Evolutionary conservation across 2,888 invertebrate genomes (phyloP).

Genomic region (Catocala nupta): DNA sequence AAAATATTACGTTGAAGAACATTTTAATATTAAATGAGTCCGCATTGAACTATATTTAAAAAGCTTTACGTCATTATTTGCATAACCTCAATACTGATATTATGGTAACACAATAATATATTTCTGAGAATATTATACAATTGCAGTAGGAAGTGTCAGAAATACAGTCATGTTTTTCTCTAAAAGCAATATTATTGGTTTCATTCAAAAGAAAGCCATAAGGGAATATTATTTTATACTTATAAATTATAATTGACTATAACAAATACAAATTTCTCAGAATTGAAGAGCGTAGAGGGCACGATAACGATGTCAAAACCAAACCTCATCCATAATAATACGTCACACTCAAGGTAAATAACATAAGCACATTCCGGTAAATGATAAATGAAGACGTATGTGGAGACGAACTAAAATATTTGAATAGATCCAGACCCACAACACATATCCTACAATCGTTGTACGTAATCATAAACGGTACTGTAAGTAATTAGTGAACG

Average conservation of each 20-base stretch:
- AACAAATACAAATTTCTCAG: constrained; percentile 3
- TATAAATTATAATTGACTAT: not conserved
- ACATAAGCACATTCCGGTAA: constrained; percentile 12
- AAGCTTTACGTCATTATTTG: no score
- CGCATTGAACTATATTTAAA: not conserved
- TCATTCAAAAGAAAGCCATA: no score
- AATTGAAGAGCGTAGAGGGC: not conserved
- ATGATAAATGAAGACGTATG: constrained; percentile 42
- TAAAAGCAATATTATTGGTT: no score
- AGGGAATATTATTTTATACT: no score
- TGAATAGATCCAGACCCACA: constrained; percentile 25
- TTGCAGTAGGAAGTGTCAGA: no score
- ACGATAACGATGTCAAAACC: not conserved
- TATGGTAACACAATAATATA: no score
- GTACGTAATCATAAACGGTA: constrained; percentile 38
- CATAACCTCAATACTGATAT: no score
- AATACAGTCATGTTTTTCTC: no score
- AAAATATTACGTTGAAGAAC: not conserved
- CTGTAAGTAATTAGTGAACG: constrained; percentile 72
- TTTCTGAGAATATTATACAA: no score
- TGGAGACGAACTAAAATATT: constrained; percentile 32
- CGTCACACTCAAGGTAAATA: constrained; percentile 13
- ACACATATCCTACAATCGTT: constrained; percentile 18
- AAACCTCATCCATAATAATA: constrained; percentile 16
- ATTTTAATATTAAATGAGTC: constrained; percentile 9